A percentile compares a stretch with the other conserved stretches of the same genome.
Evolutionary conservation across 2,113 vertebrate genomes (phyloP).

Genomic region (Campylomormyrus numenius): DNA sequence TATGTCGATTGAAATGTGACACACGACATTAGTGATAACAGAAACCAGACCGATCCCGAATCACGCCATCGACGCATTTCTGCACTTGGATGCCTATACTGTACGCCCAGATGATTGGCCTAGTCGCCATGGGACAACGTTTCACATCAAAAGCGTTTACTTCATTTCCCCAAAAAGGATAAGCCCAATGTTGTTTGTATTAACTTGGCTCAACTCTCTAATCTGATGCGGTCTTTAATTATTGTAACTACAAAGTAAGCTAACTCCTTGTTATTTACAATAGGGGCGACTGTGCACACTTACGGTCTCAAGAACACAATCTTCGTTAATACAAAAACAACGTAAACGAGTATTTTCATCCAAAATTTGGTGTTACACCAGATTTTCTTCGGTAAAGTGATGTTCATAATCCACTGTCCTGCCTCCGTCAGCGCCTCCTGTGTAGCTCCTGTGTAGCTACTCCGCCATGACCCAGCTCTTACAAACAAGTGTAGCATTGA

Average conservation of each 20-base stretch:
- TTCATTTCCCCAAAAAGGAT: background rate
- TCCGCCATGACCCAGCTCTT: conserved; percentile 22
- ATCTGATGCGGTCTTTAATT: background rate
- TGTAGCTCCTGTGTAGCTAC: background rate
- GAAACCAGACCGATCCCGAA: background rate
- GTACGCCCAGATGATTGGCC: background rate
- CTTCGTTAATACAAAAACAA: background rate
- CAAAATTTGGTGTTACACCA: background rate
- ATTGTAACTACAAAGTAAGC: background rate
- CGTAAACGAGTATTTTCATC: background rate
- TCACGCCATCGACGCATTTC: background rate
- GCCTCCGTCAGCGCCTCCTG: background rate
- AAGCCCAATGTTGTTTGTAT: background rate
- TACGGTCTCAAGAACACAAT: background rate
- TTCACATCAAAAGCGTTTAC: background rate
- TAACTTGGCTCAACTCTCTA: background rate
- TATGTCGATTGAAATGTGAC: background rate
- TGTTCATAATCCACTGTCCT: background rate
- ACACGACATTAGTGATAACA: background rate
- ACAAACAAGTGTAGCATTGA: background rate
- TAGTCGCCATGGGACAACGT: background rate
- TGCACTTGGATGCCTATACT: background rate
- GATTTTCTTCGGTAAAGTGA: background rate
- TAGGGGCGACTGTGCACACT: background rate
- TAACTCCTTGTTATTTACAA: background rate